Base-by-base conservation (phyloP, 2,797 vertebrate species). In the Varecia variegata region DNA sequence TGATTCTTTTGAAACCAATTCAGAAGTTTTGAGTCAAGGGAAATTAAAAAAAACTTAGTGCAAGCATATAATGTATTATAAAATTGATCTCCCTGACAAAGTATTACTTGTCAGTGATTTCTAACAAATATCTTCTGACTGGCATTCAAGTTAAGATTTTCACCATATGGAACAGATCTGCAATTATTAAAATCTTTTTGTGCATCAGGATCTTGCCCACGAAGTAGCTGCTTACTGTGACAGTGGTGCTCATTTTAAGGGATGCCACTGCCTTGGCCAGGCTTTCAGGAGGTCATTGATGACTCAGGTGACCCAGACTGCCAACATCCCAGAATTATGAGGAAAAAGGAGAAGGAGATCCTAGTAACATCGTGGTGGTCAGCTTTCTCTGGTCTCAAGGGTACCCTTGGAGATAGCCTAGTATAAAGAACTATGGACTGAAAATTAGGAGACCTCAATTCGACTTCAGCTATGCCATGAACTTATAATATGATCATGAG, bases 31-130 rank as follows among this genome's bases (percentile, higher is more conserved):
- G 89, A 92, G 71, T 21, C 47, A 81, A 73, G 18, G 30, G 80
- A 92, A 88, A 27, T 60, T 35, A 87, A 90, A 88, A 92, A 45
- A 92, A 45, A n/a, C n/a, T 20, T 23, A 60, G 65, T 50, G 65
- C 80, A 89, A 92, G 40, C 40, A 52, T 35, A 35, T 9, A 35
- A 52, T 32, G 56, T 60, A 45, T 50, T 47, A 80, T 27, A 71
- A 54, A 93, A 85, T 27, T 43, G n/a, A 96, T 68, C 56, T 80
- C n/a, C 77, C 79, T 40, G 79, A 50, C 71, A 84, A 80, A 82
- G 62, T 45, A 58, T 67, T 47, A 52, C 38, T 88, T 84, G 84
- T 79, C 70, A 67, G 47, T 52, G 54, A 88, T 79, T 88, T 52
- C 83, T 62, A 83, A 50, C 2, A 68, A 83, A 27, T 79, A 54